These are phyloP conservation scores for Perizoma affinitatum DNA, from an alignment of 2,888 invertebrate genomes.

Conservation along the genomic window DNA sequence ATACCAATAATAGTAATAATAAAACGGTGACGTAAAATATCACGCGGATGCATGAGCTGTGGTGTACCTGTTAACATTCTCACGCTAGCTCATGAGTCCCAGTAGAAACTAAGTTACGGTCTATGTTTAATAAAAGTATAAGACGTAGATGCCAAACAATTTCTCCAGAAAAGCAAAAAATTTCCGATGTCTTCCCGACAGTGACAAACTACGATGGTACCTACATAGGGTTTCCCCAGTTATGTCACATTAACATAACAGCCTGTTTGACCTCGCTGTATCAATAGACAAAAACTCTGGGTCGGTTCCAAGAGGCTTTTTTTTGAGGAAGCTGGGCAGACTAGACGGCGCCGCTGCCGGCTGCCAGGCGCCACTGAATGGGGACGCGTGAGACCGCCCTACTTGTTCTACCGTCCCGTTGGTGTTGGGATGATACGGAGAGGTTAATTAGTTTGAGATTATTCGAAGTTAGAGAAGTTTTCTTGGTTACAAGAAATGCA, in stretches of 20 bases:
- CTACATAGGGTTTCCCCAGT: conserved; percentile 70
- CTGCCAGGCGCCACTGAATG: conserved; percentile 60
- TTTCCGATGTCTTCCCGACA: conserved; percentile 61
- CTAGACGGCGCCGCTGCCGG: conserved; percentile 75
- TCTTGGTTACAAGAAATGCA: too few relatives aligned
- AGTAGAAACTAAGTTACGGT: too few relatives aligned
- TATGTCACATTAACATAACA: conserved; percentile 76
- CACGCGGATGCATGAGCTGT: too few relatives aligned
- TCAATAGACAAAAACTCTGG: conserved; percentile 77
- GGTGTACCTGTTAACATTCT: too few relatives aligned
- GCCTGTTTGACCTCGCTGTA: conserved; percentile 74
- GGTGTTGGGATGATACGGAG: conserved; percentile 13
- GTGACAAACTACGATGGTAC: conserved; percentile 73
- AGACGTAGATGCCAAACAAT: conserved; percentile 1
- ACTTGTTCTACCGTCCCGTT: conserved; percentile 25
- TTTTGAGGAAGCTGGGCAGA: conserved; percentile 64
- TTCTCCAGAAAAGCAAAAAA: conserved; percentile 49
- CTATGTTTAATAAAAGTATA: too few relatives aligned
- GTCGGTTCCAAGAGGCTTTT: conserved; percentile 71
- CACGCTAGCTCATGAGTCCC: too few relatives aligned
- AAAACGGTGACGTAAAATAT: too few relatives aligned
- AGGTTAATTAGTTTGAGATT: conserved; percentile 24
- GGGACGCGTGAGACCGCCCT: conserved; percentile 37
- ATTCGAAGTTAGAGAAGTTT: not conserved
- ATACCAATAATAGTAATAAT: too few relatives aligned